A percentile compares a stretch with the other conserved stretches of the same genome.
Evolutionary conservation across 2,113 vertebrate genomes (phyloP).

Genomic region (Pogona vitticeps): DNA sequence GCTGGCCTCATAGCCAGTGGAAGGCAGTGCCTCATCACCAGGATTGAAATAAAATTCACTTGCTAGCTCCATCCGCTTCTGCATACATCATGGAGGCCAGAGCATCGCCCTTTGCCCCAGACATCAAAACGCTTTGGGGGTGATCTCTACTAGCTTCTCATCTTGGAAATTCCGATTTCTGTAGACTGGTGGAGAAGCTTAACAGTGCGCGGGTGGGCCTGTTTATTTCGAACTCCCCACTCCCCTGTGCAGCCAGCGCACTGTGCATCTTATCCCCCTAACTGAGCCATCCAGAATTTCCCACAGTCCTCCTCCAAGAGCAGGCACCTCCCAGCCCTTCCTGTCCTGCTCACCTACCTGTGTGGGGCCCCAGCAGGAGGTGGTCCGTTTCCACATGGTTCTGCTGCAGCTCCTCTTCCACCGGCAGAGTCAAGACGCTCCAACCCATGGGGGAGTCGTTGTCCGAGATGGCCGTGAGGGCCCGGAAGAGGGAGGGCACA

Average conservation of each 20-base stretch:
- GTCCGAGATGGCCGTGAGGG: constrained; percentile 64
- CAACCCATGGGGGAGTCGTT: constrained; percentile 34
- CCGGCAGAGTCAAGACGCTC: neutral
- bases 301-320: neutral
- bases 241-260: neutral
- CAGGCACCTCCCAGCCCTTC: no score
- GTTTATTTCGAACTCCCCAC: neutral
- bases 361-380: constrained; percentile 26
- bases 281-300: no score
- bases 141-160: no score
- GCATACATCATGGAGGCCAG: no score
- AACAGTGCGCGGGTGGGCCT: neutral
- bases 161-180: neutral
- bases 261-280: neutral
- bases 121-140: no score
- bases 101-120: no score
- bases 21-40: no score
- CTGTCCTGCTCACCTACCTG: neutral
- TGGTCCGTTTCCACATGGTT: neutral
- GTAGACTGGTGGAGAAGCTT: neutral
- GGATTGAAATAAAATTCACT: no score
- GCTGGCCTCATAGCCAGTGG: no score
- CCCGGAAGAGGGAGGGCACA: constrained; percentile 53
- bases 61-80: no score
- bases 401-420: constrained; percentile 11